Base-by-base conservation (phyloP, 2,888 invertebrate genomes). In the Hydrotaea diabolus region DNA sequence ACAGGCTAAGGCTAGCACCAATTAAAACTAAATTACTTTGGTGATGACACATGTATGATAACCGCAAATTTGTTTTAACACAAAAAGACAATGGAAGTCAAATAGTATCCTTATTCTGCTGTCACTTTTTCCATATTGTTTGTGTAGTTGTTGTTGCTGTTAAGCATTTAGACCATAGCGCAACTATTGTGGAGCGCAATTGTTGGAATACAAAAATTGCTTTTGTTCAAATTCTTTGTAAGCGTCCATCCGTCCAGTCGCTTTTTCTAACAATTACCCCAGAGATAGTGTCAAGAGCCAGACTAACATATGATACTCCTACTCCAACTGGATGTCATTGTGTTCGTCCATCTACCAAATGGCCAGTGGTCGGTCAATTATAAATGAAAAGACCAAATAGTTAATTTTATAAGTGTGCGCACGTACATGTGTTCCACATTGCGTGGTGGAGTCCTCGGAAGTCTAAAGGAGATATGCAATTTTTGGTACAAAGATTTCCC, bases 31-130 rank as follows among this genome's bases (percentile, higher is more conserved):
- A 85, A 85, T 85, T 85, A 85, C 82, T 80, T 69, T 85, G 82
- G 79, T 82, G 82, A 85, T 85, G 85, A 85, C 85, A 85, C 82
- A 82, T 85, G 79, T 85, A 69, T 85, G 85, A 85, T 85, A 85
- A 85, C 85, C 85, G 82, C 85, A 85, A 85, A 85, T 85, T 85
- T 85, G 85, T 82, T 85, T 73, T 77, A 80, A 85, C 71, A 85
- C 79, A 46, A 46, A 46, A 39, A 21, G 7, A 31, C 31, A 31
- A 31, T 31, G 7, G 31, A 31, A 69, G 17, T 46, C 13, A 46
- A 46, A 69, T 17, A 69, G 21, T 43, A 69, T 69, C 69, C 69
- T 69, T 66, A 7, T 36, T n/a, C 43, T n/a, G n/a, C n/a, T n/a
- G n/a, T n/a, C n/a, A n/a, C n/a, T n/a, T n/a, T n/a, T n/a, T n/a